A percentile compares a stretch with the other conserved stretches of the same genome.
phyloP scores from a whole-genome alignment of 2,888 invertebrate genomes.

The Mystacides longicornis region DNA sequence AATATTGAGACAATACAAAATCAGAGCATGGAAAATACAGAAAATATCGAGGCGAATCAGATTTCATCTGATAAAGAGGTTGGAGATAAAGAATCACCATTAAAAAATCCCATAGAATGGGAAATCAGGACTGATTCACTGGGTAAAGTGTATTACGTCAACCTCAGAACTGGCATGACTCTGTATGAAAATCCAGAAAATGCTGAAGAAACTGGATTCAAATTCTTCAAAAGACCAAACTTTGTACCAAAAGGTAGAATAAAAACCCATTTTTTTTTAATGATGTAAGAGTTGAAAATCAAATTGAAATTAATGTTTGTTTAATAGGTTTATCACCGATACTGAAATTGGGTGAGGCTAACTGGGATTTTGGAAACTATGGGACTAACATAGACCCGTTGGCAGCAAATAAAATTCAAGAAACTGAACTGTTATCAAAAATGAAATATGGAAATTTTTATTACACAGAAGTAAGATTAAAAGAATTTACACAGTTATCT shows the following conservation, averaged over 20 bases:
- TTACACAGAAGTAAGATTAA: background rate
- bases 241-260: slow-evolving; percentile 55
- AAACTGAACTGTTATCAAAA: background rate
- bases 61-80: background rate
- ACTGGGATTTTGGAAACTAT: background rate
- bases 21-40: no score
- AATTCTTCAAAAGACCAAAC: slow-evolving; percentile 34
- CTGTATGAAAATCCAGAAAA: slow-evolving; percentile 27
- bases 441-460: background rate
- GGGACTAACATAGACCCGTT: background rate
- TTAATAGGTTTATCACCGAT: background rate
- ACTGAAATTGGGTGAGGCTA: background rate
- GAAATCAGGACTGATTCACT: slow-evolving; percentile 25
- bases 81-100: background rate
- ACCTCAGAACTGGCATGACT: slow-evolving; percentile 32
- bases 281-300: background rate
- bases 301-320: slow-evolving; percentile 1
- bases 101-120: slow-evolving; percentile 5
- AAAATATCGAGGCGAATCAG: background rate
- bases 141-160: slow-evolving; percentile 31
- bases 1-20: no score
- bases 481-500: background rate
- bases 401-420: background rate
- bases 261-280: no score
- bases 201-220: slow-evolving; percentile 35